phyloP scores from a whole-genome alignment of 2,113 vertebrate genomes.

The Rhadina sibilatrix region DNA sequence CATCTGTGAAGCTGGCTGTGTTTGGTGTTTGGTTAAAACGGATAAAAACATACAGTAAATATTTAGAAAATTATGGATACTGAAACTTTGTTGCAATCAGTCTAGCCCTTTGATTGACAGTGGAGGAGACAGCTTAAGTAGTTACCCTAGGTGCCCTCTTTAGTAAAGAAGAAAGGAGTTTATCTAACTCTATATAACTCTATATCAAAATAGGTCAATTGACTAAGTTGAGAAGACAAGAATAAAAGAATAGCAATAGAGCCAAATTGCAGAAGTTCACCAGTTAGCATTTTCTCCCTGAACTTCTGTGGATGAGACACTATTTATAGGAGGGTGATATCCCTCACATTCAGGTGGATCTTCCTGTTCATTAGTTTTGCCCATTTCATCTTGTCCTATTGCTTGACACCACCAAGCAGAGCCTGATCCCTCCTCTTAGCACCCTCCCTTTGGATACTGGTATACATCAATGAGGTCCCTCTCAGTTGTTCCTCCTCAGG shows the following conservation, averaged over 20 bases:
- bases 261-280: background rate
- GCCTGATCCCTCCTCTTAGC: background rate
- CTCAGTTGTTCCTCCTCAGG: rapidly evolving
- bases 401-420: background rate
- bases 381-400: background rate
- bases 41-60: background rate
- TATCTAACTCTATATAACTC: background rate
- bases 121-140: background rate
- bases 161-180: background rate
- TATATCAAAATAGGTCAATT: background rate
- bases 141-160: background rate
- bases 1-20: background rate
- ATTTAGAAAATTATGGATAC: background rate
- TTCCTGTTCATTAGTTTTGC: background rate
- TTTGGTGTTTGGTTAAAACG: background rate
- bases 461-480: too few relatives aligned
- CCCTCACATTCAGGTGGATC: background rate
- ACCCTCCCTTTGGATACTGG: background rate
- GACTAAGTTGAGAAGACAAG: background rate
- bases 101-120: background rate
- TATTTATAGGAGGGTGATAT: background rate
- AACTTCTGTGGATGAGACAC: background rate
- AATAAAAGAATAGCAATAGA: background rate
- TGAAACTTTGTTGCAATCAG: background rate
- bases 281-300: background rate